phyloP scores from a whole-genome alignment of 2,113 vertebrate genomes.

The Bombycilla garrulus region DNA sequence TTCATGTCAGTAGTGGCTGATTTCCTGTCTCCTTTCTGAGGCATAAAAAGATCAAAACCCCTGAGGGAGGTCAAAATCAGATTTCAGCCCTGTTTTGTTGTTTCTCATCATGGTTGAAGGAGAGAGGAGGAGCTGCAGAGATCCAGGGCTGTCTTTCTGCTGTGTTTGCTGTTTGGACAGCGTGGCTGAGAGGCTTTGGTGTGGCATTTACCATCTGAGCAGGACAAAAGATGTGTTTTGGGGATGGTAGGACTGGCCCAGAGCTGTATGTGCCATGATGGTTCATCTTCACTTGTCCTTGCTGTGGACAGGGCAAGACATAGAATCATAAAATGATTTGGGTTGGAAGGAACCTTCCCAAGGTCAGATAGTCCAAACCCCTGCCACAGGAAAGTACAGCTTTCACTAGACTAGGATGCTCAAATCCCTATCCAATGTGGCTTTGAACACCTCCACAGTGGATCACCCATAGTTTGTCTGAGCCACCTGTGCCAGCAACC shows the following conservation, averaged over 20 bases:
- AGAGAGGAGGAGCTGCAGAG: neutral
- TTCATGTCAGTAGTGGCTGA: neutral
- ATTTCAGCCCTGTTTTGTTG: neutral
- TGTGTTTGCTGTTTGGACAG: neutral
- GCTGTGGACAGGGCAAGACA: neutral
- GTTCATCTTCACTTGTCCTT: accelerated
- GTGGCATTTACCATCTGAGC: accelerated
- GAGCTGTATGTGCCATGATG: accelerated
- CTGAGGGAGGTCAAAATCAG: neutral
- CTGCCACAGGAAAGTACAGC: neutral
- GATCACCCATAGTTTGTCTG: neutral
- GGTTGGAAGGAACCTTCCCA: neutral
- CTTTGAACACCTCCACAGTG: neutral
- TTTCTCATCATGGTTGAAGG: neutral
- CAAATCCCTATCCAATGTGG: neutral
- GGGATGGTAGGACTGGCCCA: neutral
- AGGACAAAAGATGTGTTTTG: neutral
- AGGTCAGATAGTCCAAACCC: neutral
- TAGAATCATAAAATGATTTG: accelerated
- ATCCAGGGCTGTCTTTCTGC: neutral
- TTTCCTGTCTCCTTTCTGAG: neutral
- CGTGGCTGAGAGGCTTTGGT: neutral
- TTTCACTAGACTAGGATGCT: neutral
- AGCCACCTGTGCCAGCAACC: neutral
- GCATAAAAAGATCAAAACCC: neutral